A percentile compares a stretch with the other conserved stretches of the same genome.
Conservation (phyloP, 2,888 invertebrate genomes). For the Nudaria mundana region DNA sequence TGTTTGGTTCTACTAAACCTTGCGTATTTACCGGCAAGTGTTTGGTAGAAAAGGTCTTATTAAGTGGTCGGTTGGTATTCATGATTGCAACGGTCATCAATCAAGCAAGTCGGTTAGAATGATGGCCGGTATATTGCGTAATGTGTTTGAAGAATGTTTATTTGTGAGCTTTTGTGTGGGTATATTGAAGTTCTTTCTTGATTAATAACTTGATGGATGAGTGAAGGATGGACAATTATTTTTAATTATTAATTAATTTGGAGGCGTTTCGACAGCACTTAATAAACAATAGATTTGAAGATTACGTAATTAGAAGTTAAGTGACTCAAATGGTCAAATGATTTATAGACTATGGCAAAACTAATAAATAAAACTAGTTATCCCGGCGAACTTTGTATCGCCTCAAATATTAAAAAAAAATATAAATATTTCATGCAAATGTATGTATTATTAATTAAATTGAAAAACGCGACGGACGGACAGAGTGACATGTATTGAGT, state of each 20-base stretch:
- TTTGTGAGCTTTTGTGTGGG: slow-evolving; percentile 48
- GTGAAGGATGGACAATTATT: slow-evolving; percentile 25
- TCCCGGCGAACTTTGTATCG: too few relatives aligned
- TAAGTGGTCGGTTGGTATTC: slow-evolving; percentile 47
- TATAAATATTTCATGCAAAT: too few relatives aligned
- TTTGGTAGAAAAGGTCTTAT: slow-evolving; percentile 27
- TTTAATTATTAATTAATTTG: slow-evolving; percentile 33
- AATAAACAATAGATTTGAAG: not conserved
- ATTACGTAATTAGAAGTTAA: too few relatives aligned
- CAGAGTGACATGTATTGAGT: not conserved
- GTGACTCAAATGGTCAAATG: too few relatives aligned
- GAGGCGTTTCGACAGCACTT: not conserved
- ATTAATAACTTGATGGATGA: slow-evolving; percentile 58
- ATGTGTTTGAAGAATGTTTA: slow-evolving; percentile 66
- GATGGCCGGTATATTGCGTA: slow-evolving; percentile 62
- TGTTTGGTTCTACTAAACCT: slow-evolving; percentile 10
- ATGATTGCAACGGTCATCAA: slow-evolving; percentile 64
- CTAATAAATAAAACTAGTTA: too few relatives aligned
- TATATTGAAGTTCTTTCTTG: slow-evolving; percentile 53
- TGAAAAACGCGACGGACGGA: too few relatives aligned
- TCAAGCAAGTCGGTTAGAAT: slow-evolving; percentile 58
- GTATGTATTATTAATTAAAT: too few relatives aligned
- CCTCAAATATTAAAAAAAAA: too few relatives aligned
- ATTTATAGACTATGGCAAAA: not conserved
- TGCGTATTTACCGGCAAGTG: slow-evolving; percentile 7